Conservation (phyloP, 2,113 vertebrate genomes). For the Aegotheles bennettii region DNA sequence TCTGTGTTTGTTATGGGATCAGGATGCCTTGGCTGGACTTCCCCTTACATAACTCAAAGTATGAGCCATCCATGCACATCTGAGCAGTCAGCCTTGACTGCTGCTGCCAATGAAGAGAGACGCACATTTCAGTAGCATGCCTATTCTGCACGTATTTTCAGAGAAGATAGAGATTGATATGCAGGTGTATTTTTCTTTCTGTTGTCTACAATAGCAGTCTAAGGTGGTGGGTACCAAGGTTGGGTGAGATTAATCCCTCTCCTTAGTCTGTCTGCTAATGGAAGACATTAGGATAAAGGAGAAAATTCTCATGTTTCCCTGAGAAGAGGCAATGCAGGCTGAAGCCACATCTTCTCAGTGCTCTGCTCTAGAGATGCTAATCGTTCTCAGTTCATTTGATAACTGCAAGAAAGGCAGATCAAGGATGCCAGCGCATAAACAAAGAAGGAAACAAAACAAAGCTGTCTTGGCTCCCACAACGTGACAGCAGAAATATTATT, state of each 20-base stretch:
- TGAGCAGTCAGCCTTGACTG: background rate
- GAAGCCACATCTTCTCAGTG: background rate
- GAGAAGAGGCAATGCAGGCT: background rate
- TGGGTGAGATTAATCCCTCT: background rate
- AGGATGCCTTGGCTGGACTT: background rate
- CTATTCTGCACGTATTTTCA: background rate
- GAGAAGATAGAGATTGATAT: background rate
- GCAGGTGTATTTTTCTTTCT: background rate
- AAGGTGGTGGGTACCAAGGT: background rate
- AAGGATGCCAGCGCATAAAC: background rate
- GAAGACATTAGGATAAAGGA: background rate
- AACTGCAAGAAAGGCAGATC: background rate
- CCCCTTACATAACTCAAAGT: background rate
- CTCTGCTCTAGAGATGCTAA: background rate
- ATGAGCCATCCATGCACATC: background rate
- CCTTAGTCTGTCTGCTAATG: background rate
- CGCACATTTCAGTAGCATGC: background rate
- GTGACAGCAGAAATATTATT: background rate
- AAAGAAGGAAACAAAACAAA: constrained; percentile 1
- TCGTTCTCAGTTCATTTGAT: background rate
- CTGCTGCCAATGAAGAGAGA: background rate
- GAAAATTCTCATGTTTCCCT: background rate
- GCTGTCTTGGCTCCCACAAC: background rate
- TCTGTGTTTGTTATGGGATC: background rate
- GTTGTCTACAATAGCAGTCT: background rate